Evolutionary conservation across 2,888 invertebrate genomes (phyloP), one percentile per base, ranked within the genome.

Genomic region (Hyalella azteca): DNA sequence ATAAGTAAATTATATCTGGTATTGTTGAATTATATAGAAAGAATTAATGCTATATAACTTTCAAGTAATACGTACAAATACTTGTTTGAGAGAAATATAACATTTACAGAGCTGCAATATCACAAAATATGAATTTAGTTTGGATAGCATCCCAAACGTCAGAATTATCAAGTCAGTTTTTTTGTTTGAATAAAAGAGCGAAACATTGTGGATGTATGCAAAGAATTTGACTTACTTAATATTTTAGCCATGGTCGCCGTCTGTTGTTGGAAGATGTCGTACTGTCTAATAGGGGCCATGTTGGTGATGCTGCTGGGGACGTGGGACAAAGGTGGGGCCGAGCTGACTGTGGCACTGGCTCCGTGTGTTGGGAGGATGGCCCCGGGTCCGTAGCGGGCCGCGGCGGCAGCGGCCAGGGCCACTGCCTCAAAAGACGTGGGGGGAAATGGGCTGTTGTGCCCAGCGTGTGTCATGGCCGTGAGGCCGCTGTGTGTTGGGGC

Each of bases 311-410:
- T 45, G 75, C 40, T 39, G 45, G 75, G 41, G 1, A 41, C 75
- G 2, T 40, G 41, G 45, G 75, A 26, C 40, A 45, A 22, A 2
- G 45, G 9, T 5, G 40, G 45, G 41, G 45, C 41, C 7, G 45
- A 36, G 45, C 36, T 75, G 29, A 45, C 40, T 11, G 40, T n/a
- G 29, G 41, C n/a, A 3, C 22, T 4, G 45, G 45, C 22, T 3
- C 75, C 75, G 75, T 41, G 75, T 15, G 73, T 22, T 40, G 40
- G 26, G 39, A 26, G 41, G 36, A 66, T 66, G 13, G 36, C 22
- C 15, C 66, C 66, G 19, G 66, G 66, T n/a, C 40, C 75, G 75
- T 75, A 75, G 19, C 75, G 75, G 45, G 75, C 75, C 3, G 75
- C 45, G 3, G 73, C 73, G 13, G 75, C 75, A 26, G 59, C 59